Base-by-base conservation (phyloP, 2,888 invertebrate species). In the Drosophila prolongata region DNA sequence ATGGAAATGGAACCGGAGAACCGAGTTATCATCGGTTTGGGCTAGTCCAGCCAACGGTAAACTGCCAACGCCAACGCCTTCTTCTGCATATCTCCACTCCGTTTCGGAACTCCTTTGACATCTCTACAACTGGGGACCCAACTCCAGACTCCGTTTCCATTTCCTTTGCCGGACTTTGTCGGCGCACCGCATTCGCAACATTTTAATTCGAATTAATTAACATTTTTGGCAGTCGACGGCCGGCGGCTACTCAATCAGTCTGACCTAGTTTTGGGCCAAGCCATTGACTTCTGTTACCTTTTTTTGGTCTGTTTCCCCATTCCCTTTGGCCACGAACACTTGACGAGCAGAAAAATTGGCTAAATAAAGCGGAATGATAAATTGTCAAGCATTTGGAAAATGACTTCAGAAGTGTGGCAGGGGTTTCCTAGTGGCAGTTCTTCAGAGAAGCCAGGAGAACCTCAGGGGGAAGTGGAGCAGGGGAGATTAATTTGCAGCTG, bases 131-230 rank as follows among this genome's bases (percentile, higher is more conserved):
- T 27, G 9, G 19, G 2, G 37, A 37, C 30, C 69, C 8, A 8
- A 9, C 30, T 30, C 9, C 30, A 30, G 14, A 16, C 9, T 40
- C 40, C 77, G 27, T 46, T 47, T 60, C 44, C 40, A 13, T 55
- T 65, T 55, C 65, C 58, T 75, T 69, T 67, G 68, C 73, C 55
- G 46, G 24, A 50, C 58, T 62, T 72, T 74, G 65, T 47, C 65
- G 46, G 59, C 50, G 57, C 40, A 44, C 60, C 62, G 42, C 57
- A 34, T 77, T 66, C 64, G 40, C 49, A 82, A 83, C 83, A 76
- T 87, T 88, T 83, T 88, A 82, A 83, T 83, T 77, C 72, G 86
- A 83, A 88, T 83, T 87, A 87, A 83, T 83, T 83, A 83, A 87
- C 81, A 75, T 74, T 66, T 65, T 59, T 59, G 73, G 53, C 52